Base-by-base conservation (phyloP, 1,140 invertebrate species). In the Heliconius hewitsoni region DNA sequence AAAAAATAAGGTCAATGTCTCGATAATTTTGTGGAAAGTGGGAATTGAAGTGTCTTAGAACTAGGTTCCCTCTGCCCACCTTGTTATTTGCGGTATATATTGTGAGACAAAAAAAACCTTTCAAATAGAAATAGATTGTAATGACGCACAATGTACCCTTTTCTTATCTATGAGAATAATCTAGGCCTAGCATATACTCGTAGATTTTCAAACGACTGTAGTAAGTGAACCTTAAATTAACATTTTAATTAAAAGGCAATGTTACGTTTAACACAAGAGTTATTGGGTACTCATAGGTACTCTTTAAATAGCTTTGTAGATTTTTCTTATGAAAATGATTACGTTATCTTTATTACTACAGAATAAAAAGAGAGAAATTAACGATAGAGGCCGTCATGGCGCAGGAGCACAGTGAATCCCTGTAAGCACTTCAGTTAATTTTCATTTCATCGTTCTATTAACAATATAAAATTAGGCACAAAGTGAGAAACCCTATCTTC, bases 161-260 rank as follows among this genome's bases (percentile, higher is more conserved):
- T 60, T n/a, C 57, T 60, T 27, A 60, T 60, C n/a, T n/a, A 60
- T 23, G n/a, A 46, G 13, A 46, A 60, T 60, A 60, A 60, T 60
- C 57, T 60, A 60, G 57, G 3, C n/a, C 9, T 60, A 60, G 57
- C 8, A 60, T 27, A 60, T n/a, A 60, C 42, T 16, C 13, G 42
- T 46, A 46, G 42, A n/a, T n/a, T 60, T 60, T 60, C 19, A 60
- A 60, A 60, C 57, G n/a, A 23, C 57, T 60, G 19, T 60, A 27
- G 57, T 27, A 27, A 60, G 9, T 60, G 57, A 60, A n/a, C 57
- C 57, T 60, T 60, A 60, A 60, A 60, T 60, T 60, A 60, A 23
- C 23, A 60, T 60, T 60, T 60, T 23, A 60, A 60, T 23, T 60
- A 60, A 60, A 60, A 23, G 57, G 23, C 23, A 11, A 60, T 16